Evolutionary conservation across 1,140 invertebrate genomes (phyloP).

Genomic region (Plodia interpunctella): DNA sequence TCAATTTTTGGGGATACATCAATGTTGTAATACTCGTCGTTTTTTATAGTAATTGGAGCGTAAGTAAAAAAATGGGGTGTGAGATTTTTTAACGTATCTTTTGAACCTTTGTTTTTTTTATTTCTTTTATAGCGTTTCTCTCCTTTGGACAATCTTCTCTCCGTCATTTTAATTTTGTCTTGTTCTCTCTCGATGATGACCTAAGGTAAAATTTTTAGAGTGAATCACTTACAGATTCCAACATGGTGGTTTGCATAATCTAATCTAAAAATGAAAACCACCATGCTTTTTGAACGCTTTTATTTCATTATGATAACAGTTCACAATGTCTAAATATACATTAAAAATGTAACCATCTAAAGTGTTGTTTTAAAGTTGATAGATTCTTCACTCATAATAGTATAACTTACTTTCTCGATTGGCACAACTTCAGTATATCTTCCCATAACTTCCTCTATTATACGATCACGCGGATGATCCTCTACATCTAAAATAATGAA

Average conservation of each 20-base stretch:
- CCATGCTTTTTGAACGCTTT: conserved; percentile 31
- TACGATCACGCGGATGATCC: conserved; percentile 39
- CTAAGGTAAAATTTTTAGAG: conserved; percentile 25
- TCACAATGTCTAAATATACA: background rate
- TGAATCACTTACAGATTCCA: background rate
- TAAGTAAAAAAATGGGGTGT: no score
- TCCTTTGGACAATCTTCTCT: no score
- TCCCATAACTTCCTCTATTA: conserved; percentile 62
- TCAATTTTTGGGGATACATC: no score
- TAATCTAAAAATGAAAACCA: conserved; percentile 38
- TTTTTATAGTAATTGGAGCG: no score
- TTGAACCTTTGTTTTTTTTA: no score
- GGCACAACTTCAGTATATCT: conserved; percentile 42
- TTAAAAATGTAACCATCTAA: background rate
- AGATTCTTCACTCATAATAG: conserved; percentile 36
- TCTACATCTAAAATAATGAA: conserved; percentile 49
- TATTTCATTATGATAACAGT: conserved; percentile 15
- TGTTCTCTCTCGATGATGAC: conserved; percentile 11
- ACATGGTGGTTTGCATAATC: conserved; percentile 28
- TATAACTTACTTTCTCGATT: conserved; percentile 54
- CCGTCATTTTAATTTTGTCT: background rate
- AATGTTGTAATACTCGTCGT: no score
- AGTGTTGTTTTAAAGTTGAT: conserved; percentile 9
- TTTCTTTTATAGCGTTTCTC: no score
- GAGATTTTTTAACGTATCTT: no score